Conservation (phyloP, 1,140 invertebrate genomes). For the Drosophila pseudoananassae region DNA sequence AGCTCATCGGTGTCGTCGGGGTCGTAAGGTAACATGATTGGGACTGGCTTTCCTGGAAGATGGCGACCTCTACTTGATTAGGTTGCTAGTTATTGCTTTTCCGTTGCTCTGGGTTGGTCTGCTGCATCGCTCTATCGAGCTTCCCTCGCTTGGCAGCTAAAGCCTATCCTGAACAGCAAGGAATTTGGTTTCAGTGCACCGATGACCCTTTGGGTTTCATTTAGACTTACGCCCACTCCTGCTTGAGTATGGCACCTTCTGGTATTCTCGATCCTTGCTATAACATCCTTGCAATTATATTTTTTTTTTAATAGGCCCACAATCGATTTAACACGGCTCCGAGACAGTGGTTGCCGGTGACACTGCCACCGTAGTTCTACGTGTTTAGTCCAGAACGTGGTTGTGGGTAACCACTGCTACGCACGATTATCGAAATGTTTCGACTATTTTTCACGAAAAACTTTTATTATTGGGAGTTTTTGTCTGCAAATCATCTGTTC, state of each 20-base stretch:
- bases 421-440: conserved; percentile 1
- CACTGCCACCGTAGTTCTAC: conserved; percentile 35
- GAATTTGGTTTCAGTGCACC: not conserved
- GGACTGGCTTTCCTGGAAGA: conserved; percentile 16
- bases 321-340: conserved; percentile 31
- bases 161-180: conserved; percentile 19
- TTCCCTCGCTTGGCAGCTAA: not conserved
- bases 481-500: conserved; percentile 1
- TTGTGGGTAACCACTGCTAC: not conserved
- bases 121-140: conserved; percentile 9
- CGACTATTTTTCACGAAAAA: not conserved
- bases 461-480: conserved; percentile 28
- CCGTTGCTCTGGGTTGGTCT: conserved; percentile 32
- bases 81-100: conserved; percentile 67
- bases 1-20: conserved; percentile 85
- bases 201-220: conserved; percentile 41
- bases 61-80: conserved; percentile 9
- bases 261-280: conserved; percentile 1
- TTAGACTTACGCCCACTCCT: conserved; percentile 23
- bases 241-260: not conserved
- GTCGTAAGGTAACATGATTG: conserved; percentile 85
- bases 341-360: conserved; percentile 5
- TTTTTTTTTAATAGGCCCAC: conserved; percentile 41
- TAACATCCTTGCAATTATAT: conserved; percentile 8
- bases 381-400: conserved; percentile 1